Base-by-base conservation (phyloP, 2,113 vertebrate species). In the Bos indicus region DNA sequence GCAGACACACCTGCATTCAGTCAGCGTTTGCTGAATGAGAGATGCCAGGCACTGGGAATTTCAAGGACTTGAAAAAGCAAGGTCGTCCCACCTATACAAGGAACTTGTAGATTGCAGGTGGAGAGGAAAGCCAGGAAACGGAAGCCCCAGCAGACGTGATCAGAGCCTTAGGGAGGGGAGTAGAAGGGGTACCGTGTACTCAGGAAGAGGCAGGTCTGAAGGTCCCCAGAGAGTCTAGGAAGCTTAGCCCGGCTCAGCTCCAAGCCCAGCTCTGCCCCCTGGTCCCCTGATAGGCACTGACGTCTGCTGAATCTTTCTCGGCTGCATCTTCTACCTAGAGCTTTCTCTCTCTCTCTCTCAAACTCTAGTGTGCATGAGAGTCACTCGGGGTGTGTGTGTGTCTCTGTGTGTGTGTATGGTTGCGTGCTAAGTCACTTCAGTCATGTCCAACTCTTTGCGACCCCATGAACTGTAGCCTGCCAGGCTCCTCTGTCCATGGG, bases 111-210 rank as follows among this genome's bases (percentile, higher is more conserved):
- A 25, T 64, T 43, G 28, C 14, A 51, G 21, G 33, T 7, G 57
- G 48, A 71, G 25, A 57, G 26, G 33, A 81, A 46, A 82, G 36
- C 10, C 19, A 2, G 21, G 15, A n/a, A 51, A 80, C 0, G 2
- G 40, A 85, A 19, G 4, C 19, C 81, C 57, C 25, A 43, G 46
- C 5, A 46, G 10, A 19, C 1, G 2, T 54, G 40, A 21, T 46
- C 28, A 4, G 77, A 59, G 51, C 7, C 48, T 26, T 26, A 12
- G 12, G 5, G 16, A n/a, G 25, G n/a, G 40, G n/a, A 52, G 5
- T 1, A 1, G 12, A 36, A 30, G 40, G 26, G 67, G 28, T 57
- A 12, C 30, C 0, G 0, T 60, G 74, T 9, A 40, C 51, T 7
- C 28, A 21, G 9, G 46, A 11, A 10, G 9, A 81, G 9, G 16